Base-by-base conservation (phyloP, 2,797 vertebrate genomes). In the Thripadectes ignobilis region DNA sequence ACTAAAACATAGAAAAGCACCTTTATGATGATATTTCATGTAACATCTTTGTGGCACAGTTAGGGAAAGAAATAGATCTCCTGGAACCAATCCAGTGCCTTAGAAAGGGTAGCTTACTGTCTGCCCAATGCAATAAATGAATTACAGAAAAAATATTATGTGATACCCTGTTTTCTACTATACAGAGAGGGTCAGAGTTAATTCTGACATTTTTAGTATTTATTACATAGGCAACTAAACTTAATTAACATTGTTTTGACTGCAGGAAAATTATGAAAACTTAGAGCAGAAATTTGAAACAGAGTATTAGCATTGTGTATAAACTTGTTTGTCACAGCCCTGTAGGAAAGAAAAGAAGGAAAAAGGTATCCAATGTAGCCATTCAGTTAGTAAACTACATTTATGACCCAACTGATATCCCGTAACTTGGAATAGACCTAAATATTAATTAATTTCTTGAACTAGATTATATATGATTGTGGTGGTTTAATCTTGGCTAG, bases 201-300 rank as follows among this genome's bases (percentile, higher is more conserved):
- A 86, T 92, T 72, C 63, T 97, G 95, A 95, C 85, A 73, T 86
- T 92, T 95, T 84, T 84, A 86, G 93, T 92, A 94, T 95, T 93
- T 95, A 83, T 91, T 96, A 92, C 89, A 90, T 51, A 78, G 85
- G 76, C 83, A 90, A 62, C 85, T 65, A 85, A 96, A 95, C 51
- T 85, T 73, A 77, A 84, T 96, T 94, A 94, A 78, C 83, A 26
- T 95, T 95, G 83, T 90, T 95, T 95, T 88, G 92, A 73, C 88
- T 86, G 38, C 36, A 84, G 55, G 32, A 81, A 52, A 69, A 61
- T 93, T 88, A 57, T 48, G 48, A 92, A 72, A 55, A 91, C 84
- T 38, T 67, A 81, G 73, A 90, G 13, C 66, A 79, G 88, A 84
- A 84, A 79, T 88, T 79, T 93, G 85, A 92, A 95, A 71, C 77